phyloP scores from a whole-genome alignment of 2,888 invertebrate species.

The Pristionchus mayeri region DNA sequence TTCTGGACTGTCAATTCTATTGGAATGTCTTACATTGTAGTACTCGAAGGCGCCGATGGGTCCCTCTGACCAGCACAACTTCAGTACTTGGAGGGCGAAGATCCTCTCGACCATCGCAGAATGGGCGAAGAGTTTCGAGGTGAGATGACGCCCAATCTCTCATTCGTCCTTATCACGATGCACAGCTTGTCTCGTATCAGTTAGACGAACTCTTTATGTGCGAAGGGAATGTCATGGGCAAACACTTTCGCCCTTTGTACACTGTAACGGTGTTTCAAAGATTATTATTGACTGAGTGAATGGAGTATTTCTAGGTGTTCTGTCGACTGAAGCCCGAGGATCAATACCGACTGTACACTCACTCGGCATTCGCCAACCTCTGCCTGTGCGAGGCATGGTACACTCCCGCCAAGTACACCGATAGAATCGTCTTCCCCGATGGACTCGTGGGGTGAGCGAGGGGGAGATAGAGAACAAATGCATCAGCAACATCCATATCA shows the following conservation, averaged over 20 bases:
- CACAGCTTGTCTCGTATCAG: too few relatives aligned
- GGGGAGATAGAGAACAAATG: neutral
- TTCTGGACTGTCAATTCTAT: neutral
- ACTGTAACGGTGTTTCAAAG: too few relatives aligned
- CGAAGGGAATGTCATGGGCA: too few relatives aligned
- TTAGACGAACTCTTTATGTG: too few relatives aligned
- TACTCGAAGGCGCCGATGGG: conserved; percentile 57
- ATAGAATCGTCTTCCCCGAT: conserved; percentile 74
- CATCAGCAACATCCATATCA: too few relatives aligned
- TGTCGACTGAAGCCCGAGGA: conserved; percentile 61
- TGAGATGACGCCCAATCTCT: too few relatives aligned
- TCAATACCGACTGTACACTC: conserved; percentile 66
- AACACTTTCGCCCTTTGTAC: too few relatives aligned
- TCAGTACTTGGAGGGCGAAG: conserved; percentile 75
- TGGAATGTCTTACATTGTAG: too few relatives aligned
- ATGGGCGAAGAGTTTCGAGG: conserved; percentile 75
- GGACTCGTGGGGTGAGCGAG: conserved; percentile 67
- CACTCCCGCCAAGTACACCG: conserved; percentile 73
- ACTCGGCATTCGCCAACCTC: conserved; percentile 73
- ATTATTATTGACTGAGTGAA: too few relatives aligned
- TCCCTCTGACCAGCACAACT: conserved; percentile 68
- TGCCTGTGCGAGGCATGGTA: conserved; percentile 75
- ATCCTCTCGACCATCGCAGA: conserved; percentile 72
- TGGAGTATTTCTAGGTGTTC: conserved; percentile 61
- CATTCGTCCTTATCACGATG: too few relatives aligned